A percentile compares a stretch with the other conserved stretches of the same genome.
phyloP scores from a whole-genome alignment of 2,113 vertebrate species.

The Gymnarchus niloticus region DNA sequence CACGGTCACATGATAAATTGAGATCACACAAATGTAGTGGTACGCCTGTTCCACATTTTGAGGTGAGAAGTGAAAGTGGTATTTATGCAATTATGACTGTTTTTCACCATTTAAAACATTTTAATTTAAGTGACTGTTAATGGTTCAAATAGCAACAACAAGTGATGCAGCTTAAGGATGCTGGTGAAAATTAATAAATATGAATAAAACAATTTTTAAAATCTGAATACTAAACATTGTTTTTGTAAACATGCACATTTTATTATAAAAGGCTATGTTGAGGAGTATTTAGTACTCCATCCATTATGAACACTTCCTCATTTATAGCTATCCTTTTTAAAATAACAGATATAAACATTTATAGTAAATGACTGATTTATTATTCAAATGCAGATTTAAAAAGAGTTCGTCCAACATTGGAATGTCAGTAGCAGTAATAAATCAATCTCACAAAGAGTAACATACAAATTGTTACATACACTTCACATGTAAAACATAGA shows the following conservation, averaged over 20 bases:
- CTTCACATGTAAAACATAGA: neutral
- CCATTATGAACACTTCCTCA: no score
- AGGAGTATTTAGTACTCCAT: neutral
- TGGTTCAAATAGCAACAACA: neutral
- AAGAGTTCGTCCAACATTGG: neutral
- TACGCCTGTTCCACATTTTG: neutral
- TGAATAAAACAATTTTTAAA: neutral
- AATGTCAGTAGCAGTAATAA: constrained; percentile 8
- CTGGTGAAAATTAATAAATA: neutral
- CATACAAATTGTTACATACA: neutral
- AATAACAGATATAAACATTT: neutral
- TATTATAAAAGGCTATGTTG: neutral
- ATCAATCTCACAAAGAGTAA: constrained; percentile 7
- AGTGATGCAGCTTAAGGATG: neutral
- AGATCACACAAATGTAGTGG: neutral
- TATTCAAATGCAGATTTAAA: neutral
- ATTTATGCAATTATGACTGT: neutral
- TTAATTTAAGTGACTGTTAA: constrained; percentile 3
- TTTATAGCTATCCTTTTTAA: neutral
- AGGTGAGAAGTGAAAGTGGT: neutral
- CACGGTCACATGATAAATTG: no score
- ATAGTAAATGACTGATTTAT: constrained; percentile 8
- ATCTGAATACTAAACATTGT: neutral
- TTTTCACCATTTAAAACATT: neutral
- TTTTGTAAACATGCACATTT: no score